A percentile compares a stretch with the other conserved stretches of the same genome.
These are phyloP conservation scores for Stenoptilia bipunctidactyla DNA, from an alignment of 2,888 invertebrate genomes.

Conservation along the genomic window DNA sequence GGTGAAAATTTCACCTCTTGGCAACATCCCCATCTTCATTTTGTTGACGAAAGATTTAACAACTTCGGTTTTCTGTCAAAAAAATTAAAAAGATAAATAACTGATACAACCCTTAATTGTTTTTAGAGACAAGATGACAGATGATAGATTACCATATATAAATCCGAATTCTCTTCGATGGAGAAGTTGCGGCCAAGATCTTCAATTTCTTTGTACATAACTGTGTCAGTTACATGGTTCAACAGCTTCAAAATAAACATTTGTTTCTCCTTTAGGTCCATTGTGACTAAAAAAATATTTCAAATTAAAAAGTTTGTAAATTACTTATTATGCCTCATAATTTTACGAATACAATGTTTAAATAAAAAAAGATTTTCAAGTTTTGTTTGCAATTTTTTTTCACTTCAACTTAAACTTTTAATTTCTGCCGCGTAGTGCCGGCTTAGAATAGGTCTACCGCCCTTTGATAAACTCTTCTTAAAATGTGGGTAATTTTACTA, in stretches of 20 bases:
- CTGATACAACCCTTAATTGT: slow-evolving; percentile 1
- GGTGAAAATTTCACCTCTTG: slow-evolving; percentile 65
- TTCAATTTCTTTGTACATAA: slow-evolving; percentile 55
- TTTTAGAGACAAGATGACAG: too few relatives aligned
- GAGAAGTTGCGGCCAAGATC: slow-evolving; percentile 50
- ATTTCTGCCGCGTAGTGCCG: too few relatives aligned
- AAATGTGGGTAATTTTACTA: too few relatives aligned
- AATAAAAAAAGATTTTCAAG: too few relatives aligned
- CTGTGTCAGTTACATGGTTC: slow-evolving; percentile 59
- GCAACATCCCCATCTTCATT: slow-evolving; percentile 67
- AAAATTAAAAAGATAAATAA: too few relatives aligned
- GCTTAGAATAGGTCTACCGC: too few relatives aligned
- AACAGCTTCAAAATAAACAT: slow-evolving; percentile 58
- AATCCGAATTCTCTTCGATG: slow-evolving; percentile 45
- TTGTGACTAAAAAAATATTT: slow-evolving; percentile 35
- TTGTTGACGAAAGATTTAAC: slow-evolving; percentile 70
- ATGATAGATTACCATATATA: slow-evolving; percentile 42
- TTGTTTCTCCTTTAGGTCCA: slow-evolving; percentile 54
- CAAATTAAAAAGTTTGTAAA: too few relatives aligned
- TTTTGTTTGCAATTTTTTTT: too few relatives aligned
- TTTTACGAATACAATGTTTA: too few relatives aligned
- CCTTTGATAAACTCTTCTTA: too few relatives aligned
- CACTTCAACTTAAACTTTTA: too few relatives aligned
- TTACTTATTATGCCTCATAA: too few relatives aligned
- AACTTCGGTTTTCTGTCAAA: slow-evolving; percentile 63